phyloP scores from a whole-genome alignment of 2,113 vertebrate genomes.

The Chamaetylas fuelleborni region DNA sequence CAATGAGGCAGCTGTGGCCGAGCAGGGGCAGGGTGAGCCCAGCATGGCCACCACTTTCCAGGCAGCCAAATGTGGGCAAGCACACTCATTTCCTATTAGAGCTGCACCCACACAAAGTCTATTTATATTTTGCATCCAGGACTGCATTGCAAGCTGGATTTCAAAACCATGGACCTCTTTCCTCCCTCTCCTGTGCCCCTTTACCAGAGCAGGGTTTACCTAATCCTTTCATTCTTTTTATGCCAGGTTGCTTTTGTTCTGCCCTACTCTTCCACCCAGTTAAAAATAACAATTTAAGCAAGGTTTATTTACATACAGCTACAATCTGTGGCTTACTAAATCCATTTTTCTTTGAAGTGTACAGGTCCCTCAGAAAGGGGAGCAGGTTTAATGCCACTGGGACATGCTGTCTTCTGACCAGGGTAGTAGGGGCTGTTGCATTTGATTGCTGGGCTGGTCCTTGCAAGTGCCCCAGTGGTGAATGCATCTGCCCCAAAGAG shows the following conservation, averaged over 20 bases:
- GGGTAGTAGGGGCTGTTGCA: neutral
- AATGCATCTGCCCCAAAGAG: neutral
- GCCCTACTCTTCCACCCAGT: neutral
- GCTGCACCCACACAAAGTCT: neutral
- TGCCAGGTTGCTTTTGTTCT: neutral
- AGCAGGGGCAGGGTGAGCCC: neutral
- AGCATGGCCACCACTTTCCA: neutral
- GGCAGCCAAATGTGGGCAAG: neutral
- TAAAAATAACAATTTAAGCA: slow-evolving; percentile 17
- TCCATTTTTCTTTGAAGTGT: neutral
- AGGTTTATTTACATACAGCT: slow-evolving; percentile 25
- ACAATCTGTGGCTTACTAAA: slow-evolving; percentile 30
- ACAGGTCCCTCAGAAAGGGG: neutral
- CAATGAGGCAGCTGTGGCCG: neutral
- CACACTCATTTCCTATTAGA: slow-evolving; percentile 51
- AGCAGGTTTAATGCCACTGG: neutral
- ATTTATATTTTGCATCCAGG: slow-evolving; percentile 47
- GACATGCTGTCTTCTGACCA: neutral
- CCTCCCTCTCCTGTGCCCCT: neutral
- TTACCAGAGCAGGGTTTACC: neutral
- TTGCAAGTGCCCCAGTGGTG: neutral
- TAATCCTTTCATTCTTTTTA: slow-evolving; percentile 32
- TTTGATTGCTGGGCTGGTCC: neutral
- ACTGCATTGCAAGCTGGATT: slow-evolving; percentile 28
- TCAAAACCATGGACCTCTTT: slow-evolving; percentile 51